phyloP scores from a whole-genome alignment of 2,113 vertebrate genomes.

The Rhinoptilus africanus region DNA sequence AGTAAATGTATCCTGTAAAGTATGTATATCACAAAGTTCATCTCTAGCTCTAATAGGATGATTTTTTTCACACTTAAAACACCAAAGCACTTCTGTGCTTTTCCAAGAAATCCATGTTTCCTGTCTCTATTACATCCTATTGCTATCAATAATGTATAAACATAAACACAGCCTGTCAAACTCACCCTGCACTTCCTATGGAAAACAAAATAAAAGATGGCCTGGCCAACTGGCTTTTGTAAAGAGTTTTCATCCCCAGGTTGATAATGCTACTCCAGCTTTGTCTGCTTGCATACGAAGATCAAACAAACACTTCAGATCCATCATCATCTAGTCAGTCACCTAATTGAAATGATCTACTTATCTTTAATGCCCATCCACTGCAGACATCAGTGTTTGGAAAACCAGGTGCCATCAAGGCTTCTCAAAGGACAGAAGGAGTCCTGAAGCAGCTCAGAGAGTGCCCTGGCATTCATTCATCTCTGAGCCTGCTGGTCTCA shows the following conservation, averaged over 20 bases:
- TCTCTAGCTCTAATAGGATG: neutral
- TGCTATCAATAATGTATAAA: neutral
- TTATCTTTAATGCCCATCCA: neutral
- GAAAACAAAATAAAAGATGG: neutral
- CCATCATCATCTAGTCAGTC: neutral
- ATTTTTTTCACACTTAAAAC: conserved; percentile 1
- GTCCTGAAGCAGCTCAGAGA: neutral
- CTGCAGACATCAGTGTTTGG: neutral
- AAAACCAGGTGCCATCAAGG: neutral
- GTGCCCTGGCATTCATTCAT: neutral
- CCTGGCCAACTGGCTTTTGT: neutral
- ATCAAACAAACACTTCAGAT: neutral
- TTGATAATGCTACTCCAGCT: neutral
- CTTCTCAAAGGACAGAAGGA: neutral
- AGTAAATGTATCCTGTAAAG: neutral
- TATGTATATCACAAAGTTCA: neutral
- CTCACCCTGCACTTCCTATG: neutral
- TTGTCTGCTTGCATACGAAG: neutral
- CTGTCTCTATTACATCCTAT: neutral
- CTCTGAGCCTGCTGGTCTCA: neutral
- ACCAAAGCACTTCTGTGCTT: neutral
- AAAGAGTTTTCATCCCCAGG: neutral
- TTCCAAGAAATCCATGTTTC: neutral
- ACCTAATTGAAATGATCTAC: neutral
- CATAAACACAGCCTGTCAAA: neutral